These are phyloP conservation scores for Centropyge bicolor DNA, from an alignment of 2,797 vertebrate genomes.

Conservation along the genomic window DNA sequence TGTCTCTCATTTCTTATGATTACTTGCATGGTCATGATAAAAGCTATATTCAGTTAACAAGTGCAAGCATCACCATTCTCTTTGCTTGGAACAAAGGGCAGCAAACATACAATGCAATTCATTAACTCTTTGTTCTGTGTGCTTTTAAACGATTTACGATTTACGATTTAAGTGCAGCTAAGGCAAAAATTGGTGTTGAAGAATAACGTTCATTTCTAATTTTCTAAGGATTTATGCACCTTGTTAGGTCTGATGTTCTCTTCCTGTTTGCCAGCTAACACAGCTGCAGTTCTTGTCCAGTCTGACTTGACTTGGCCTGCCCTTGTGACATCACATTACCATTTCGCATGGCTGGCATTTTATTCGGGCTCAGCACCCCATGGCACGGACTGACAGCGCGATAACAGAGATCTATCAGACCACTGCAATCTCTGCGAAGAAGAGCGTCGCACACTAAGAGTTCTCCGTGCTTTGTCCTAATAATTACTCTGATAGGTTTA, in stretches of 20 bases:
- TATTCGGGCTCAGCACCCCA: slow-evolving; percentile 20
- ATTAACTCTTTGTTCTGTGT: not conserved
- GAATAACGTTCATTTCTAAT: not conserved
- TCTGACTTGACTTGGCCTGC: slow-evolving; percentile 53
- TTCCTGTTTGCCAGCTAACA: slow-evolving; percentile 48
- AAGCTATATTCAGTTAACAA: not conserved
- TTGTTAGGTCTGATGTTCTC: slow-evolving; percentile 3
- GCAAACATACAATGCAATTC: not conserved
- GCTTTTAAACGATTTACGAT: not conserved
- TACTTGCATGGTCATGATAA: not conserved
- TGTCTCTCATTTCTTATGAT: not conserved
- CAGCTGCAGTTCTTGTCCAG: slow-evolving; percentile 31
- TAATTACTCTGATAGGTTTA: slow-evolving; percentile 4
- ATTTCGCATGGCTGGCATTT: slow-evolving; percentile 71
- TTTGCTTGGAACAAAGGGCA: not conserved
- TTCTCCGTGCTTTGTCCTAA: not conserved
- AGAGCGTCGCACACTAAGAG: not conserved
- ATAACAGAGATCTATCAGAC: slow-evolving; percentile 32
- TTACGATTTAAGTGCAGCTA: not conserved
- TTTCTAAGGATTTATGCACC: not conserved
- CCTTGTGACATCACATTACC: slow-evolving; percentile 63
- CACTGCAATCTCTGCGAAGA: slow-evolving; percentile 14
- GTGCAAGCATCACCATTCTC: not conserved
- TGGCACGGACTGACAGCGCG: slow-evolving; percentile 23
- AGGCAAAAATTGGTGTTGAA: not conserved